A percentile compares a stretch with the other conserved stretches of the same genome.
These are phyloP conservation scores for Gastrophysa polygoni DNA, from an alignment of 2,888 invertebrate genomes.

Conservation along the genomic window DNA sequence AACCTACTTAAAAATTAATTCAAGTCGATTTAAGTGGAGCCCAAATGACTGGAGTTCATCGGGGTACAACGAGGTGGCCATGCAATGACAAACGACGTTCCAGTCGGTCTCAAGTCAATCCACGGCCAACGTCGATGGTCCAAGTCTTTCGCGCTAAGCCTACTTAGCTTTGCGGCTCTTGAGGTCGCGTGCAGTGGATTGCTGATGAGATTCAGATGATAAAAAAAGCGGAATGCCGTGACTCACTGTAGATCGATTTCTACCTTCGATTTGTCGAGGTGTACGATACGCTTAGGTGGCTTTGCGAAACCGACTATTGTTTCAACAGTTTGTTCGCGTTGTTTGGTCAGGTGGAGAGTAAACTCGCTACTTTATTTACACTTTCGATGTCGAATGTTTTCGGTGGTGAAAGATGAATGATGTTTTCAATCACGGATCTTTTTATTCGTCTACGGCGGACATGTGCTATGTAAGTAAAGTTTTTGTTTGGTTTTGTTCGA, in stretches of 20 bases:
- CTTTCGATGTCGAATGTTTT: conserved; percentile 14
- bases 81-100: conserved; percentile 3
- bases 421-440: conserved; percentile 42
- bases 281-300: conserved; percentile 16
- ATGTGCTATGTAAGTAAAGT: conserved; percentile 51
- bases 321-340: conserved; percentile 16
- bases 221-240: conserved; percentile 28
- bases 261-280: conserved; percentile 31
- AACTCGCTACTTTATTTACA: not conserved
- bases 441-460: conserved; percentile 45
- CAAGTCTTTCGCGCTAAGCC: conserved; percentile 5
- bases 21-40: conserved; percentile 45
- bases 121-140: not conserved
- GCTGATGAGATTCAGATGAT: conserved; percentile 30
- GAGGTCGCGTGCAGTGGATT: conserved; percentile 14
- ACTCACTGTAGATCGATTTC: conserved; percentile 29
- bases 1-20: conserved; percentile 40
- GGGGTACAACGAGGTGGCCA: conserved; percentile 37
- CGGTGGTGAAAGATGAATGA: conserved; percentile 46
- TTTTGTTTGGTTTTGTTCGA: conserved; percentile 9
- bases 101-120: conserved; percentile 15
- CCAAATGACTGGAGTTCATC: conserved; percentile 40
- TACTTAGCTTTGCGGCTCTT: conserved; percentile 20
- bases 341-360: conserved; percentile 6
- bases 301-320: conserved; percentile 20